These are phyloP conservation scores for Trachelus iudaicus DNA, from an alignment of 2,888 invertebrate genomes.

Conservation along the genomic window DNA sequence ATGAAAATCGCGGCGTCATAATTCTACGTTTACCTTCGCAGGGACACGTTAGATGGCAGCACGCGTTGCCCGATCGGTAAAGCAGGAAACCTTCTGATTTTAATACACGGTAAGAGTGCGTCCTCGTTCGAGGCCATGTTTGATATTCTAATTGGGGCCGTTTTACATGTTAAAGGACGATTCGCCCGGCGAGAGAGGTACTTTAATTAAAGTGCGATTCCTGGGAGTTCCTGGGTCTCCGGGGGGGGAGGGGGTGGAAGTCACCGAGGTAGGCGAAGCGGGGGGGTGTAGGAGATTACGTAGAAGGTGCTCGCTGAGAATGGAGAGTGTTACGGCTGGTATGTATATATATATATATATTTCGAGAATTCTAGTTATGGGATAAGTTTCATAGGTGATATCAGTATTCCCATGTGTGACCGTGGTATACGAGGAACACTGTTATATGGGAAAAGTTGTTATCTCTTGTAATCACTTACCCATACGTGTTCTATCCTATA, in stretches of 20 bases:
- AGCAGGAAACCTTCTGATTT: background rate
- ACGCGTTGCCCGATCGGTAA: background rate
- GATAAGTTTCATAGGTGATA: background rate
- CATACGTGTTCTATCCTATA: background rate
- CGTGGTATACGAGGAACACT: background rate
- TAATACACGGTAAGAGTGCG: conserved; percentile 1
- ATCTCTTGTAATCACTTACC: background rate
- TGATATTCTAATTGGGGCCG: conserved; percentile 56
- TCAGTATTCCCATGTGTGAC: background rate
- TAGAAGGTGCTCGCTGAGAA: conserved; percentile 16
- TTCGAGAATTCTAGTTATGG: background rate
- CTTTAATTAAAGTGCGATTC: conserved; percentile 41
- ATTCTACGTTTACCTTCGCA: background rate
- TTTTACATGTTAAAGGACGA: conserved; percentile 52
- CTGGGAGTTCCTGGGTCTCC: background rate
- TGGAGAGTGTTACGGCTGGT: conserved; percentile 13
- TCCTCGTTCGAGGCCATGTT: conserved; percentile 42
- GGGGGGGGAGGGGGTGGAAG: background rate
- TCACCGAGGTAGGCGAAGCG: background rate
- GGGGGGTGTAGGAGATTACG: conserved; percentile 7
- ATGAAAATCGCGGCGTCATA: background rate
- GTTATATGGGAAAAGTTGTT: background rate
- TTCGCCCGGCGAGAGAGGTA: conserved; percentile 41
- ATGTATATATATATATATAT: background rate
- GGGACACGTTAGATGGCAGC: background rate